Evolutionary conservation across 2,888 invertebrate species (phyloP), one percentile per base, ranked within the genome.

Genomic region (Euclidia mi): DNA sequence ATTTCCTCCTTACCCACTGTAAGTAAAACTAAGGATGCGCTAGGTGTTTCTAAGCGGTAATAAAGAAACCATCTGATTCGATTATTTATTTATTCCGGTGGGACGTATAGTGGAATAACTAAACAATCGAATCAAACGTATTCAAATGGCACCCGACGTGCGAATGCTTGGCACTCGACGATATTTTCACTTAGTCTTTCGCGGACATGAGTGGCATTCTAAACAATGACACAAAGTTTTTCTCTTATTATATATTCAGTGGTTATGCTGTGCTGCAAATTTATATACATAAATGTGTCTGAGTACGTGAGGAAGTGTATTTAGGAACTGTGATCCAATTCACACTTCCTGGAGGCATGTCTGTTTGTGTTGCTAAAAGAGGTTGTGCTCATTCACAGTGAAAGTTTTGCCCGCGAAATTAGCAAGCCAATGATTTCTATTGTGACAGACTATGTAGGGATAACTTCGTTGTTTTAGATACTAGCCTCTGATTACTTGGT

Each of bases 161-260:
- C 65, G 53, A 67, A 71, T 56, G 57, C 56, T 70, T 66, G 63
- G 74, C 75, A 70, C 58, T 55, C 51, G 25, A 51, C 47, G 47
- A 49, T 61, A 65, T 71, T 72, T 72, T 74, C 71, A 75, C 48
- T 71, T 53, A 43, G 62, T 63, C 49, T 56, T 66, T 56, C 44
- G 31, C 60, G 15, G 29, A 45, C 43, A 35, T 9, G 49, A 17
- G 9, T 31, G 34, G 71, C 55, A 72, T 72, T 29, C 10, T 43
- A 72, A 72, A 48, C 35, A 50, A 43, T n/a, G 15, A 14, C n/a
- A 9, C 34, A n/a, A 6, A 51, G 71, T 72, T 50, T 74, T 72
- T 72, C 72, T 71, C 72, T 74, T n/a, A 67, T 72, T 71, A 71
- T 60, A 60, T 51, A 74, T 72, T 74, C 71, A 41, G 28, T 29